Conservation (phyloP, 2,888 invertebrate species). For the Blomia tropicalis region DNA sequence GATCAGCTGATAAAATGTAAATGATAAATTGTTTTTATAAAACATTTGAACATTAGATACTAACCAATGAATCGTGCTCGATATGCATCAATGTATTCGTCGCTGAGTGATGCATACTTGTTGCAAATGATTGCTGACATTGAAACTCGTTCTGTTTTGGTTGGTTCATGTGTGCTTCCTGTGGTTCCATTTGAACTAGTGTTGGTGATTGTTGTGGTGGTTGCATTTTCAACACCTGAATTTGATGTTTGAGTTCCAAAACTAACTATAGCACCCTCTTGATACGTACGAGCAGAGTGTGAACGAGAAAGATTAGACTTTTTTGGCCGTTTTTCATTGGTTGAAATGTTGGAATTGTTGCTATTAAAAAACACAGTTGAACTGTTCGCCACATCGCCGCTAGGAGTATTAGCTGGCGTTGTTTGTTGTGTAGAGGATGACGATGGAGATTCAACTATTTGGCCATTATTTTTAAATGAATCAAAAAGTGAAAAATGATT, state of each 20-base stretch:
- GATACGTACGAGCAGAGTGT: neutral
- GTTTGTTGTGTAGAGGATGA: neutral
- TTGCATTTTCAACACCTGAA: neutral
- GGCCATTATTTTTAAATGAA: neutral
- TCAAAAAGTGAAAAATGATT: neutral
- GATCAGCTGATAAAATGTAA: no score
- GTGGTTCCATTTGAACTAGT: neutral
- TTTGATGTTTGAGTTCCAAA: neutral
- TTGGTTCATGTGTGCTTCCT: neutral
- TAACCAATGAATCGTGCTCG: no score
- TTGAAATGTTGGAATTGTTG: neutral
- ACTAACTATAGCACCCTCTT: neutral
- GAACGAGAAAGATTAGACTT: neutral
- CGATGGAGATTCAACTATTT: neutral
- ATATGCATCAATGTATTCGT: conserved; percentile 4
- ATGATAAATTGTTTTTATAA: no score
- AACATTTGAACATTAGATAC: no score
- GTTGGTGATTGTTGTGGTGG: neutral
- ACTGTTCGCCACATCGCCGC: neutral
- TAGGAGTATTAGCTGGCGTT: neutral
- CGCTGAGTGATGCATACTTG: conserved; percentile 5
- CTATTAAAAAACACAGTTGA: neutral
- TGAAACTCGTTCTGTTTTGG: neutral
- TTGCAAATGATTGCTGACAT: conserved; percentile 10
- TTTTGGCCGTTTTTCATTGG: neutral